Evolutionary conservation across 2,797 vertebrate species (phyloP).

Genomic region (Cheirogaleus major): DNA sequence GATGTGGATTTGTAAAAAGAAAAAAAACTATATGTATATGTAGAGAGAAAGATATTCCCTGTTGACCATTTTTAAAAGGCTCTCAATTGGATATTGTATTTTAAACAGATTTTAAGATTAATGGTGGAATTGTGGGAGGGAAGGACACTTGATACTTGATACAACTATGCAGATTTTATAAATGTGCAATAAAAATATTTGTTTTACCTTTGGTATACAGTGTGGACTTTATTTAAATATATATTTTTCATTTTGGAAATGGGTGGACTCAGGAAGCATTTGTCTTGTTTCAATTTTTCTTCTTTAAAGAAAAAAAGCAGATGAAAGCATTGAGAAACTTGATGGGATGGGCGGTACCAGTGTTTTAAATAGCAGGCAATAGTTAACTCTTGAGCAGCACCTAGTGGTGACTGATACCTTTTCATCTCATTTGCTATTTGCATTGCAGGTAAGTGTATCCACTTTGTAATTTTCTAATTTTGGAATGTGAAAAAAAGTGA

Average conservation of each 20-base stretch:
- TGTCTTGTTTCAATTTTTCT: background rate
- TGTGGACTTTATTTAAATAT: slow-evolving; percentile 6
- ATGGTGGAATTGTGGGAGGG: slow-evolving; percentile 26
- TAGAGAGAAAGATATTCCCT: slow-evolving; percentile 40
- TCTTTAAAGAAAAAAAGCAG: background rate
- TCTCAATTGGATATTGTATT: slow-evolving; percentile 56
- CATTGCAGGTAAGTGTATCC: background rate
- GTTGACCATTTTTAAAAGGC: slow-evolving; percentile 32
- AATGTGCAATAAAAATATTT: slow-evolving; percentile 88
- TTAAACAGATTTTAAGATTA: slow-evolving; percentile 60
- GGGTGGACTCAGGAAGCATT: background rate
- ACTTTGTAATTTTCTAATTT: background rate
- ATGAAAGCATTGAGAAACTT: background rate
- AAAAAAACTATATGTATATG: slow-evolving; percentile 40
- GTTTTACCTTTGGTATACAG: slow-evolving; percentile 76
- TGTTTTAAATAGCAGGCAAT: too few relatives aligned
- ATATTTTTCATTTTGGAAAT: background rate
- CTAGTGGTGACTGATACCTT: background rate
- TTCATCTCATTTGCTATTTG: background rate
- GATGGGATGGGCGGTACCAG: background rate
- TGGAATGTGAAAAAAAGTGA: background rate
- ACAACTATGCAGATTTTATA: slow-evolving; percentile 83
- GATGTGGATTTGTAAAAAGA: slow-evolving; percentile 65
- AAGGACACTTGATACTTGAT: slow-evolving; percentile 61
- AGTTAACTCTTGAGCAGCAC: background rate